Evolutionary conservation across 1,140 invertebrate genomes (phyloP).

Genomic region (Cryptotermes secundus): DNA sequence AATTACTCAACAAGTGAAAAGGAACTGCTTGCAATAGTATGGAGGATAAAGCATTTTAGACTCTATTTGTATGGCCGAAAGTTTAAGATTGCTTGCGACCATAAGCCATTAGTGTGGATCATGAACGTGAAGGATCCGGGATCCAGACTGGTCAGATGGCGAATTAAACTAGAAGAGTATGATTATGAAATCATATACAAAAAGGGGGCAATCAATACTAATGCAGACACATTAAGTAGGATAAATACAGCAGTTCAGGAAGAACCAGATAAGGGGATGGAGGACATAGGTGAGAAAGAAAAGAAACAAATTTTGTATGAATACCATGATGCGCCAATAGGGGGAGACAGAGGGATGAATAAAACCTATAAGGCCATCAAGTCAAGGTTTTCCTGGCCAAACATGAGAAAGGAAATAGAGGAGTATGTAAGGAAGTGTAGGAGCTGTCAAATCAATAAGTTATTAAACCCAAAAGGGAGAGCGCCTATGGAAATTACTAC

Average conservation of each 20-base stretch:
- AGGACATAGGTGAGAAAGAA: not conserved
- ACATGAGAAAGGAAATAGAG: constrained; percentile 4
- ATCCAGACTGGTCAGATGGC: constrained; percentile 43
- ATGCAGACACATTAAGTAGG: constrained; percentile 26
- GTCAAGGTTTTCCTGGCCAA: not conserved
- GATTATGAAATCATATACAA: constrained; percentile 42
- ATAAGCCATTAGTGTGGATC: constrained; percentile 45
- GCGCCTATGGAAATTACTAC: not conserved
- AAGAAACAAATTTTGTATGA: not conserved
- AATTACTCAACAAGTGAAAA: constrained; percentile 41
- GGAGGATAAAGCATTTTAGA: constrained; percentile 42
- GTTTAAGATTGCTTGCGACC: constrained; percentile 47
- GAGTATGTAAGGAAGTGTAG: not conserved
- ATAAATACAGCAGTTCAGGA: not conserved
- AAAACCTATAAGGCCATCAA: not conserved
- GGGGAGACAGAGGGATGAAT: not conserved
- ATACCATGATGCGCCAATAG: not conserved
- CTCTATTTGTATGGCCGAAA: constrained; percentile 43
- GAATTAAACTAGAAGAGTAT: constrained; percentile 43
- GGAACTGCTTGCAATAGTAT: constrained; percentile 37
- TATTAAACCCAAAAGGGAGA: not conserved
- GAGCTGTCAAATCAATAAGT: constrained; percentile 3
- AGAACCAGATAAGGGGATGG: no score
- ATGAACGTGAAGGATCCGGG: constrained; percentile 42
- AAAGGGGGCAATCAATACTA: not conserved